A percentile compares a stretch with the other conserved stretches of the same genome.
Conservation (phyloP, 92 coral and sea anemone species). For the Micromussa lordhowensis region DNA sequence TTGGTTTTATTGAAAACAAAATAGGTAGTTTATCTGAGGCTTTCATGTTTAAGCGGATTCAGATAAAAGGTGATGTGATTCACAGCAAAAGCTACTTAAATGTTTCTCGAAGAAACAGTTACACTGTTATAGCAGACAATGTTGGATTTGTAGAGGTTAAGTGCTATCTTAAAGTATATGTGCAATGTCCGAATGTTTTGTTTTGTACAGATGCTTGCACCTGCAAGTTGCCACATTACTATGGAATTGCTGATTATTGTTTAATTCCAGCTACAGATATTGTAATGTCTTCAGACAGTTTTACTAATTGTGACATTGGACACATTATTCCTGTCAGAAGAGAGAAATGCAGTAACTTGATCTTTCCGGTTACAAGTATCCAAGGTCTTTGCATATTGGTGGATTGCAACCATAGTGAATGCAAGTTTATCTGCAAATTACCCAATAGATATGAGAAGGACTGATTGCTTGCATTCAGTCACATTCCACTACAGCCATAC, state of each 20-base stretch:
- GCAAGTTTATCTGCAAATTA: conserved; percentile 56
- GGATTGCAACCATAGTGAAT: conserved; percentile 49
- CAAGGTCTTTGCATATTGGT: conserved; percentile 53
- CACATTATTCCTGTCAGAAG: conserved; percentile 64
- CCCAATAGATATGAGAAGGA: conserved; percentile 71
- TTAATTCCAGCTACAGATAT: background rate
- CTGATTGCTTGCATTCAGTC: conserved; percentile 5
- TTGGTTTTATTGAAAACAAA: conserved; percentile 32
- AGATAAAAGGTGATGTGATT: conserved; percentile 46
- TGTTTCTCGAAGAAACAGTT: conserved; percentile 42
- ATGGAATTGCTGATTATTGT: too few relatives aligned
- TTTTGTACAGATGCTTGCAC: too few relatives aligned
- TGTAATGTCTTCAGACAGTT: conserved; percentile 51
- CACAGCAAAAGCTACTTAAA: conserved; percentile 37
- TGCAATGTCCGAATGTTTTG: too few relatives aligned
- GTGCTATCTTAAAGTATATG: too few relatives aligned
- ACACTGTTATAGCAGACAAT: too few relatives aligned
- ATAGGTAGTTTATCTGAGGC: conserved; percentile 14
- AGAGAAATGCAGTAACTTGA: conserved; percentile 37
- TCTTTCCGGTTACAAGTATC: conserved; percentile 40
- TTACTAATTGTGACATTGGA: conserved; percentile 51
- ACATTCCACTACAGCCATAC: too few relatives aligned
- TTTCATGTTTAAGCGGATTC: conserved; percentile 60
- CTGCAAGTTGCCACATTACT: too few relatives aligned
- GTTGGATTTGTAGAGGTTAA: too few relatives aligned